These are phyloP conservation scores for Gobionotothen gibberifrons DNA, from an alignment of 2,797 vertebrate species.

Conservation along the genomic window DNA sequence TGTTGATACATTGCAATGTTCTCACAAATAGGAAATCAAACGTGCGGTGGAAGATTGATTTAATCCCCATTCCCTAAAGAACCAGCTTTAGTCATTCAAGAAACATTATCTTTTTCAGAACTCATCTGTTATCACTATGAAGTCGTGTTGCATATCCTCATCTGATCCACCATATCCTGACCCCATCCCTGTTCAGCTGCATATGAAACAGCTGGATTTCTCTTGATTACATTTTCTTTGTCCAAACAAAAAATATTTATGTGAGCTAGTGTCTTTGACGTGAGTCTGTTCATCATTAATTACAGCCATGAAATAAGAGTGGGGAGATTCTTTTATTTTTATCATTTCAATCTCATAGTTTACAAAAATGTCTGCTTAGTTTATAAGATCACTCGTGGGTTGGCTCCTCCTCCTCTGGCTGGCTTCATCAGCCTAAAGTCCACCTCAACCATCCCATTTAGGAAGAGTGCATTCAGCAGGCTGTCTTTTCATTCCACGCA, in stretches of 20 bases:
- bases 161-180: constrained; percentile 13
- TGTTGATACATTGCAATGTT: constrained; percentile 8
- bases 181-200: constrained; percentile 6
- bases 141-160: constrained; percentile 18
- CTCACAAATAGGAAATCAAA: constrained; percentile 3
- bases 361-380: no score
- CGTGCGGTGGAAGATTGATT: background rate
- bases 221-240: constrained; percentile 63
- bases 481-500: no score
- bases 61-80: background rate
- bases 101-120: constrained; percentile 3
- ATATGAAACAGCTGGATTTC: constrained; percentile 64
- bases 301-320: constrained; percentile 29
- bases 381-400: no score
- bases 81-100: background rate
- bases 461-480: no score
- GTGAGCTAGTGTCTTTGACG: constrained; percentile 48
- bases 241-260: constrained; percentile 67
- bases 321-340: background rate
- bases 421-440: no score
- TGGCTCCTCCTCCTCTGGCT: no score
- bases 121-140: constrained; percentile 18
- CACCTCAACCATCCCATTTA: no score
- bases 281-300: constrained; percentile 41
- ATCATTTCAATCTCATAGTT: background rate